Percentiles rank a stretch among this genome's conserved stretches.
Evolutionary conservation across 2,113 vertebrate genomes (phyloP).

Genomic region (Morphnarchus princeps): DNA sequence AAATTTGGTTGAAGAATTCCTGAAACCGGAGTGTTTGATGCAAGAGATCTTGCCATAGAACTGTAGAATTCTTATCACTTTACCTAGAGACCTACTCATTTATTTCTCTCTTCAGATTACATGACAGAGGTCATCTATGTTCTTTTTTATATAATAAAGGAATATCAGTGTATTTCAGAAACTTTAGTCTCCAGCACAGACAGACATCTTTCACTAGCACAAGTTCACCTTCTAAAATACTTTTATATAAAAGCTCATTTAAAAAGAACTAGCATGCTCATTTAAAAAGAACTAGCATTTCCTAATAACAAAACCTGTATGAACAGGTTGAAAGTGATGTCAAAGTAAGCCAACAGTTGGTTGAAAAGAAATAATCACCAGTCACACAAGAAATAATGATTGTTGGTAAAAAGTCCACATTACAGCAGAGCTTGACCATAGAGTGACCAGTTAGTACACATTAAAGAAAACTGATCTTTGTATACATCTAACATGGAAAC

Average conservation of each 20-base stretch:
- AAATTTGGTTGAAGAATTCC: background rate
- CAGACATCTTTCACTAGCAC: background rate
- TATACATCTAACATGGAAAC: background rate
- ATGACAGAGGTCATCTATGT: background rate
- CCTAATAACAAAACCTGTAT: background rate
- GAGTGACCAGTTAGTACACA: background rate
- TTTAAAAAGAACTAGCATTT: background rate
- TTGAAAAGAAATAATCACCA: background rate
- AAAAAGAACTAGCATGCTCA: background rate
- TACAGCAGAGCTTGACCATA: background rate
- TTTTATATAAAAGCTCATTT: background rate
- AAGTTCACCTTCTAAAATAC: background rate
- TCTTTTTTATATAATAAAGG: background rate
- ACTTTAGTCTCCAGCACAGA: background rate
- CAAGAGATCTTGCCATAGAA: background rate
- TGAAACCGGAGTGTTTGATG: background rate
- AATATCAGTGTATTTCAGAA: background rate
- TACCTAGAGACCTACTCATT: background rate
- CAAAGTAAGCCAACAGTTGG: background rate
- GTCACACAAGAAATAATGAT: background rate
- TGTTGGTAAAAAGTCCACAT: background rate
- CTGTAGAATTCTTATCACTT: background rate
- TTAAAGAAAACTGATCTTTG: background rate
- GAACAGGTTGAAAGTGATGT: background rate
- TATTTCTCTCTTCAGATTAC: background rate